Conservation (phyloP, 2,888 invertebrate genomes). For the Dryobotodes eremita region DNA sequence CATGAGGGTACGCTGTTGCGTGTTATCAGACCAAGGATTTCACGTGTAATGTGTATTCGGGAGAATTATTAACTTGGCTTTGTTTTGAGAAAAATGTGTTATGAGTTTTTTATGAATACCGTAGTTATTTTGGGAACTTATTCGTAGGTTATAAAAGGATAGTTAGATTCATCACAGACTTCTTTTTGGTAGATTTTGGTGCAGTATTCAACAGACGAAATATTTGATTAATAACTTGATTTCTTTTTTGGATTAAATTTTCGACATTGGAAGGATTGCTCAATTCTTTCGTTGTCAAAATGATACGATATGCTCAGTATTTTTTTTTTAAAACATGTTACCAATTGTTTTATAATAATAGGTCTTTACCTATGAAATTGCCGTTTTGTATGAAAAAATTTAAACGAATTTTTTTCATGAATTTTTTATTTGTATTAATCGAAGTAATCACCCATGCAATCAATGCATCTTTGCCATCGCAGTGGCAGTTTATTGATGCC, state of each 20-base stretch:
- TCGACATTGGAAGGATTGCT: not conserved
- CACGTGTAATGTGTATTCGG: slow-evolving; percentile 54
- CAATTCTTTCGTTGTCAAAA: not conserved
- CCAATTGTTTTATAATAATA: not conserved
- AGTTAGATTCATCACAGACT: not conserved
- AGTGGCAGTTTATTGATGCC: too few species aligned
- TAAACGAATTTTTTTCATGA: too few species aligned
- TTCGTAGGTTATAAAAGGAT: not conserved
- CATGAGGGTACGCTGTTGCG: slow-evolving; percentile 64
- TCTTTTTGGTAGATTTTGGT: not conserved
- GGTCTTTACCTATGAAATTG: too few species aligned
- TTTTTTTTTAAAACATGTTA: not conserved
- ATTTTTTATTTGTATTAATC: too few species aligned
- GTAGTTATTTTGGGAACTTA: slow-evolving; percentile 22
- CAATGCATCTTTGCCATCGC: too few species aligned
- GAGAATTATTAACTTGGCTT: slow-evolving; percentile 58
- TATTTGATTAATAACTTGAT: not conserved
- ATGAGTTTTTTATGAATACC: slow-evolving; percentile 33
- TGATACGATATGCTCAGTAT: too few species aligned
- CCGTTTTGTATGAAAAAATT: too few species aligned
- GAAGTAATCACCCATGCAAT: too few species aligned
- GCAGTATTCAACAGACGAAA: not conserved
- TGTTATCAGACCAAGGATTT: slow-evolving; percentile 64
- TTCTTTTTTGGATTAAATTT: not conserved
- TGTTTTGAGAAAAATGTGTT: slow-evolving; percentile 43